Evolutionary conservation across 2,113 vertebrate species (phyloP).

Genomic region (Serinus canaria): DNA sequence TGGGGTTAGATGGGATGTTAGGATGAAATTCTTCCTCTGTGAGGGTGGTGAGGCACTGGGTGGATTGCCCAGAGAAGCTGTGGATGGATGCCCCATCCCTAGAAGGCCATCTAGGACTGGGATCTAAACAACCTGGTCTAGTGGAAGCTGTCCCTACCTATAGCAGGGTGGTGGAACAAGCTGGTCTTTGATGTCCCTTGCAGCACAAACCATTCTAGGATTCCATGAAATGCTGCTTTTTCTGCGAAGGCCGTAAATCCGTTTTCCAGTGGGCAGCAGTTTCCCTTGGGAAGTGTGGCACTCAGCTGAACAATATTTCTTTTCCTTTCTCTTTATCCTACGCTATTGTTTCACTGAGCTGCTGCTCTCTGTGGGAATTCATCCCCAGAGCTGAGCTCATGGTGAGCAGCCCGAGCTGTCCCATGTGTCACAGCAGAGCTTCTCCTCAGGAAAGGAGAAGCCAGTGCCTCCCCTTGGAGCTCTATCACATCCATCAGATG

Average conservation of each 20-base stretch:
- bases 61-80: neutral
- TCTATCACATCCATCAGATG: neutral
- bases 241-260: neutral
- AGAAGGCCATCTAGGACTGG: too few relatives aligned
- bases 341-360: neutral
- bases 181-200: neutral
- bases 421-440: fast-evolving
- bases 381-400: neutral
- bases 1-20: neutral
- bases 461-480: neutral
- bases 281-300: conserved; percentile 1
- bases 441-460: neutral
- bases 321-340: conserved; percentile 24
- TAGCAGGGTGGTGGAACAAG: fast-evolving
- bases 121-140: neutral
- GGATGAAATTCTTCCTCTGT: neutral
- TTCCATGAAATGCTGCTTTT: neutral
- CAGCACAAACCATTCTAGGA: neutral
- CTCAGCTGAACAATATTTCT: neutral
- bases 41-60: neutral
- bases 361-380: conserved; percentile 35
- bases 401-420: neutral
- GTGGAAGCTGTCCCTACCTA: neutral
- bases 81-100: neutral
- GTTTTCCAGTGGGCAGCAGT: neutral